Conservation (phyloP, 2,113 vertebrate species). For the Perccottus glenii region DNA sequence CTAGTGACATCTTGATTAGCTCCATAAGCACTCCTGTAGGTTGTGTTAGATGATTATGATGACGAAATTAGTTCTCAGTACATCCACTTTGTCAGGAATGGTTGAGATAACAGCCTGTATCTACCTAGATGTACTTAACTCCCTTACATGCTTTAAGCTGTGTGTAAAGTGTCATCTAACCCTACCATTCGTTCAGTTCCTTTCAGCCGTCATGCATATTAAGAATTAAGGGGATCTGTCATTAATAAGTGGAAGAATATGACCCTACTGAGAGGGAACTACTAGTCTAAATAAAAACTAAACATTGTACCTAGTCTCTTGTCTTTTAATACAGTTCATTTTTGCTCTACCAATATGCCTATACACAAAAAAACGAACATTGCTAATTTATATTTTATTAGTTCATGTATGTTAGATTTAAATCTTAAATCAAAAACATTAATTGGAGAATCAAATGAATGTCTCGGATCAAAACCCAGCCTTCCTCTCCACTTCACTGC, state of each 20-base stretch:
- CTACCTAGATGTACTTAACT: slow-evolving; percentile 76
- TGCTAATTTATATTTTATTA: neutral
- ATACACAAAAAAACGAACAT: neutral
- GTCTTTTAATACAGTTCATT: neutral
- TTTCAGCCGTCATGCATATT: slow-evolving; percentile 75
- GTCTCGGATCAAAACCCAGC: slow-evolving; percentile 17
- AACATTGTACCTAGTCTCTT: slow-evolving; percentile 46
- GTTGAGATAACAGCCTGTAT: slow-evolving; percentile 68
- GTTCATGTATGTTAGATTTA: neutral
- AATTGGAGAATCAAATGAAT: slow-evolving; percentile 25
- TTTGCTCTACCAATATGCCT: no score
- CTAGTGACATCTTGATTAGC: slow-evolving; percentile 49
- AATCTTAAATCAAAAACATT: neutral
- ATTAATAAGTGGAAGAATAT: slow-evolving; percentile 66
- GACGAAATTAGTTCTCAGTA: slow-evolving; percentile 63
- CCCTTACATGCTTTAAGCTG: slow-evolving; percentile 68
- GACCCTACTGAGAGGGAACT: slow-evolving; percentile 72
- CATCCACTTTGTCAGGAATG: slow-evolving; percentile 69
- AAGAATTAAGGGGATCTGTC: slow-evolving; percentile 66
- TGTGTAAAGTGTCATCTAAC: slow-evolving; percentile 73
- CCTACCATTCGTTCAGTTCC: slow-evolving; percentile 67
- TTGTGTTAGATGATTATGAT: slow-evolving; percentile 70
- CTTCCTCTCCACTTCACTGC: slow-evolving; percentile 81
- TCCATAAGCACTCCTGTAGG: slow-evolving; percentile 73
- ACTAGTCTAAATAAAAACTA: slow-evolving; percentile 68